Evolutionary conservation across 2,888 invertebrate species (phyloP).

Genomic region (Zelleria hepariella): DNA sequence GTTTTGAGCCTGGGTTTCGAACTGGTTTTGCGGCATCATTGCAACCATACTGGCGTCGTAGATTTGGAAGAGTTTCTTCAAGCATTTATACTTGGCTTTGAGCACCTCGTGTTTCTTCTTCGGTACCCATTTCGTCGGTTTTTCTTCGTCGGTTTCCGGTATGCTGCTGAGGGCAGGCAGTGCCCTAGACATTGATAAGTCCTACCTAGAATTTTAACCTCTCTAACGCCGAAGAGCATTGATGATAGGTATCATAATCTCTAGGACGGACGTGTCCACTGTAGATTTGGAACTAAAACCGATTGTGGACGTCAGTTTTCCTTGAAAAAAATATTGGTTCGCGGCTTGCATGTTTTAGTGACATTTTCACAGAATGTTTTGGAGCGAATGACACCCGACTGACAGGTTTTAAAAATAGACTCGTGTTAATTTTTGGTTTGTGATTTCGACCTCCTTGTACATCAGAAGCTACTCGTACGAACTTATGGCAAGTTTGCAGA

Average conservation of each 20-base stretch:
- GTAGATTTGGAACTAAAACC: too few species aligned
- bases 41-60: conserved; percentile 58
- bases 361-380: background rate
- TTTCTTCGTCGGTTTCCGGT: conserved; percentile 43
- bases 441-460: too few species aligned
- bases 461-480: too few species aligned
- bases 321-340: background rate
- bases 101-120: conserved; percentile 61
- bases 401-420: background rate
- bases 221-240: background rate
- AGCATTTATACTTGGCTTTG: conserved; percentile 60
- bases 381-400: background rate
- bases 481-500: too few species aligned
- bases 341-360: background rate
- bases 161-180: conserved; percentile 31
- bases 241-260: background rate
- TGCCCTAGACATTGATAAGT: background rate
- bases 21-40: conserved; percentile 32
- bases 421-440: background rate
- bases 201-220: background rate
- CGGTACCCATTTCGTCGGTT: conserved; percentile 48
- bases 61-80: conserved; percentile 59
- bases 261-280: background rate
- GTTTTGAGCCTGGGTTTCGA: conserved; percentile 10
- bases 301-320: too few species aligned